Base-by-base conservation (phyloP, 2,888 invertebrate species). In the Sinodicranocentrus sp. region DNA sequence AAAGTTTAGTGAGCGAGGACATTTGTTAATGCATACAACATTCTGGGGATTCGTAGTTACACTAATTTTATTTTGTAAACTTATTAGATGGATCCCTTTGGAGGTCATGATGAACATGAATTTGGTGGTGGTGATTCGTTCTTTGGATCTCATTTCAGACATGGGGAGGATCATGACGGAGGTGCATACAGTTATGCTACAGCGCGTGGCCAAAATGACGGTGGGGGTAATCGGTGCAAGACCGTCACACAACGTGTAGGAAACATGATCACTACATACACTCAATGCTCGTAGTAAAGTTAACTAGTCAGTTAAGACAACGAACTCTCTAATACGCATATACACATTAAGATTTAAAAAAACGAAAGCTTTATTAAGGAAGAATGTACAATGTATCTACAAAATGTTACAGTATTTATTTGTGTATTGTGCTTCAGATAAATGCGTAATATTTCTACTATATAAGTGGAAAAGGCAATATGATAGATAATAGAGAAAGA, bases 221-320 rank as follows among this genome's bases (percentile, higher is more conserved):
- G 71, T n/a, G 82, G 83, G 8, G 57, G 76, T n/a, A 68, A 68
- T 48, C 67, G 87, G 17, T 90, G 90, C 79, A 86, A 82, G 43
- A 90, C 90, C 10, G 90, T 90, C 10, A 90, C 90, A 15, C 89
- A 90, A 70, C 84, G 89, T 84, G 86, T 89, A 25, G 90, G 90
- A 17, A 90, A 90, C 80, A 89, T 89, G 85, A 89, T 90, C 8
- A 89, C 90, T 21, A 90, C 90, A 0, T 90, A 90, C 79, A 90
- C 90, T 13, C 89, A 90, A 44, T 90, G 90, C 85, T 90, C 90
- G n/a, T 90, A 88, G 88, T 77, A 43, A 67, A 13, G 6, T 70
- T 48, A n/a, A 8, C 65, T 63, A 72, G 67, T 65, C 28, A 48
- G n/a, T 6, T 21, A 10, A 57, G 52, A 17, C 52, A 52, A 52